Evolutionary conservation across 2,888 invertebrate genomes (phyloP).

Genomic region (Cyaniris semiargus): DNA sequence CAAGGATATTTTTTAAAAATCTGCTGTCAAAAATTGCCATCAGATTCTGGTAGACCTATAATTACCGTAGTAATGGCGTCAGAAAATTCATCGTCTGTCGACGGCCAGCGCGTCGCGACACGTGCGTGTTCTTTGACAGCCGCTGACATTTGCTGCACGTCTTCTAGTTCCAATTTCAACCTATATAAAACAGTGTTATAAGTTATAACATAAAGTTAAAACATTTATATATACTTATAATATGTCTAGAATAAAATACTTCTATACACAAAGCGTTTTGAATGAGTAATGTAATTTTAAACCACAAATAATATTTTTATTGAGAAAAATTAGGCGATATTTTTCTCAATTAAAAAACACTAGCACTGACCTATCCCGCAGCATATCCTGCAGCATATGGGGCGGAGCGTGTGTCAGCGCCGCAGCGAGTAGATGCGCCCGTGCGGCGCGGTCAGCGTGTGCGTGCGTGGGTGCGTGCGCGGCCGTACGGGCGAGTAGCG

Average conservation of each 20-base stretch:
- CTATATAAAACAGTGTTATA: conserved; percentile 45
- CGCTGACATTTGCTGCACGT: conserved; percentile 58
- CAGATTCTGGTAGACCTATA: too few species aligned
- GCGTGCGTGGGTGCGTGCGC: conserved; percentile 51
- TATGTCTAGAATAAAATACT: too few species aligned
- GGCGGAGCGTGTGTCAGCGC: conserved; percentile 49
- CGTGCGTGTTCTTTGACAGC: conserved; percentile 50
- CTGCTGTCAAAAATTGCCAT: too few species aligned
- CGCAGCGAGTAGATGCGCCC: conserved; percentile 56
- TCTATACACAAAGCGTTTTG: too few species aligned
- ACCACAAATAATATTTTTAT: too few species aligned
- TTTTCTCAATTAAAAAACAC: neutral
- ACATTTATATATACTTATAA: too few species aligned
- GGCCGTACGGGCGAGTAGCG: conserved; percentile 50
- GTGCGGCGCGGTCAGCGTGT: conserved; percentile 52
- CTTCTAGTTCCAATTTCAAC: conserved; percentile 51
- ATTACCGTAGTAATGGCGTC: conserved; percentile 80
- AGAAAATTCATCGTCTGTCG: conserved; percentile 78
- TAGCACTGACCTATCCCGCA: conserved; percentile 49
- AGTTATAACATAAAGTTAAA: too few species aligned
- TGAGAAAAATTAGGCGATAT: neutral
- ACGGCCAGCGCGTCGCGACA: conserved; percentile 59
- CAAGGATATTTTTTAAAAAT: too few species aligned
- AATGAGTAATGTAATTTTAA: too few species aligned
- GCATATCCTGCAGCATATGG: conserved; percentile 47